Evolutionary conservation across 2,888 invertebrate species (phyloP).

Genomic region (Parascotia fuliginaria): DNA sequence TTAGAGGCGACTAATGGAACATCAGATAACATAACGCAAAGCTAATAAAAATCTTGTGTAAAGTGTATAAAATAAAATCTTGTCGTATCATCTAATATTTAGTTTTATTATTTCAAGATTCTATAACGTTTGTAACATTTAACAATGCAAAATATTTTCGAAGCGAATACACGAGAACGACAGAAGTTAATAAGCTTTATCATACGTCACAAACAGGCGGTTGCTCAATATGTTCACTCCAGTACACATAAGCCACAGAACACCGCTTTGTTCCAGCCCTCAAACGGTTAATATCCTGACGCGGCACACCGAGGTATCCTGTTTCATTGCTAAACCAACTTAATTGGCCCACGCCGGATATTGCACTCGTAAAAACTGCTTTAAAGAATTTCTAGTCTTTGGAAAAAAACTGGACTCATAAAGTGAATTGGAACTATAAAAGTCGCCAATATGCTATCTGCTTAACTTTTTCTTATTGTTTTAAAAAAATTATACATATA

Average conservation of each 20-base stretch:
- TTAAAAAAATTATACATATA: too few species aligned
- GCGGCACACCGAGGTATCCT: slow-evolving; percentile 13
- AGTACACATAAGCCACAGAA: slow-evolving; percentile 1
- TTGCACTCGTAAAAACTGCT: slow-evolving; percentile 36
- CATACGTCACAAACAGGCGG: neutral
- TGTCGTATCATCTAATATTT: too few species aligned
- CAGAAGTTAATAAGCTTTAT: neutral
- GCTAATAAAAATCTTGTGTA: too few species aligned
- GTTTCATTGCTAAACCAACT: slow-evolving; percentile 26
- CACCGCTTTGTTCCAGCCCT: slow-evolving; percentile 24
- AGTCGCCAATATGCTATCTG: too few species aligned
- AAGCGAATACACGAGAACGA: too few species aligned
- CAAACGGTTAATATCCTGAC: slow-evolving; percentile 45
- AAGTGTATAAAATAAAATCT: too few species aligned
- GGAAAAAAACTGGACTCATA: neutral
- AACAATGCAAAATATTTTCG: too few species aligned
- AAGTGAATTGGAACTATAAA: neutral
- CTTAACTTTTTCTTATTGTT: too few species aligned
- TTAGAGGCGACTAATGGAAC: too few species aligned
- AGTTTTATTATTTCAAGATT: too few species aligned
- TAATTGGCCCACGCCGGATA: slow-evolving; percentile 48
- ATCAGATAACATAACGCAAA: too few species aligned
- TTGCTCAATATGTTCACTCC: neutral
- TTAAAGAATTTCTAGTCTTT: slow-evolving; percentile 17
- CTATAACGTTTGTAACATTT: too few species aligned